Base-by-base conservation (phyloP, 2,113 vertebrate species). In the Puntigrus tetrazona region DNA sequence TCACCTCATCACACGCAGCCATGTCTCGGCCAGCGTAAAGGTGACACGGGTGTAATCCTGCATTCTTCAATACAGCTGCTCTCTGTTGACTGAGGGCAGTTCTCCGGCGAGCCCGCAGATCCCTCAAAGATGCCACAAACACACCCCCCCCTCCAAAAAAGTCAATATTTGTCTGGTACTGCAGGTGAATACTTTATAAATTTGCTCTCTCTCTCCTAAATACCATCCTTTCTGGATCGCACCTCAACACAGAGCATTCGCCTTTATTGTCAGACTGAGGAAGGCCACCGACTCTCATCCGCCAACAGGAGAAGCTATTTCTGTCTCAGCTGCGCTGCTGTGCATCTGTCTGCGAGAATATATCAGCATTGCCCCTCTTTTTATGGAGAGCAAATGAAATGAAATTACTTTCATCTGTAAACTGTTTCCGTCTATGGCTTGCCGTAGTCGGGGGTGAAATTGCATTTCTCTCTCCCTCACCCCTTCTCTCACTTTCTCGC, bases 381-480 rank as follows among this genome's bases (percentile, higher is more conserved):
- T 90, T 88, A 90, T 76, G 81, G 87, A 36, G 43, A 86, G 83
- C 87, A 87, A 87, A 87, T 93, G 88, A 91, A 90, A 89, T 88
- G 87, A 91, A 92, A 92, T 90, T 78, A 89, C 88, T 88, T 87
- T 91, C 91, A 89, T 91, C 91, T 90, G 89, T 90, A 90, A 88
- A 88, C 87, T 86, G 86, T 83, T 91, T 89, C 88, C 88, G 82
- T 82, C 70, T 81, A 85, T 89, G 91, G 89, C 91, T 90, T 88
- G 84, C 85, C 61, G 74, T 86, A 89, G 88, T 88, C 45, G 67
- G 85, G 90, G 41, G 93, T 88, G 87, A 92, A 91, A 91, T 92
- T 88, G 82, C 67, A 86, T 89, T 91, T 89, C 86, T 92, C 89
- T 87, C 72, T 82, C 79, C 31, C 82, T 83, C 80, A 52, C 81